phyloP scores from a whole-genome alignment of 2,797 vertebrate genomes.

The Lutjanus argentimaculatus region DNA sequence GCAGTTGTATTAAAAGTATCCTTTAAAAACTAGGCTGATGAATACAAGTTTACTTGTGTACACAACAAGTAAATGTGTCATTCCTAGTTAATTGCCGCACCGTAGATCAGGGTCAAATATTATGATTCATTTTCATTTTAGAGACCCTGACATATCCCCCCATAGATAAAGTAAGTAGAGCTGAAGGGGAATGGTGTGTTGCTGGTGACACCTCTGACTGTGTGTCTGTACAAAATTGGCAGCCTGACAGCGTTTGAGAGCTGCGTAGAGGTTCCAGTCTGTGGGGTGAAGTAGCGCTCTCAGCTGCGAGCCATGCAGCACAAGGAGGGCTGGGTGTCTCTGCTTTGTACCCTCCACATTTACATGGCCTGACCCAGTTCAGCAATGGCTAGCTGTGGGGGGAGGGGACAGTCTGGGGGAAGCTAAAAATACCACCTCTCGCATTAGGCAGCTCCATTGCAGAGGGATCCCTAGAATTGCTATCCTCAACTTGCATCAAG shows the following conservation, averaged over 20 bases:
- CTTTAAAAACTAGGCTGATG: not conserved
- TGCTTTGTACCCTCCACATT: conserved; percentile 85
- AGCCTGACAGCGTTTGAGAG: conserved; percentile 64
- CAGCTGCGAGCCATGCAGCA: conserved; percentile 60
- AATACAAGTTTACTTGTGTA: not conserved
- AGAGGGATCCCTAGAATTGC: conserved; percentile 89
- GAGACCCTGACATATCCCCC: conserved; percentile 7
- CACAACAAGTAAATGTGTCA: not conserved
- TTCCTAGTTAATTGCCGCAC: not conserved
- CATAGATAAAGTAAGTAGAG: conserved; percentile 38
- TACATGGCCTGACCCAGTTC: conserved; percentile 87
- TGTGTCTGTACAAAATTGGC: conserved; percentile 65
- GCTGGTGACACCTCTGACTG: conserved; percentile 64
- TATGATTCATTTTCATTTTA: conserved; percentile 18
- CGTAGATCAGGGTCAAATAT: not conserved
- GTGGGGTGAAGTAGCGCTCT: conserved; percentile 78
- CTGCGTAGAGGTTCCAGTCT: conserved; percentile 61
- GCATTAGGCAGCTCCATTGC: conserved; percentile 81
- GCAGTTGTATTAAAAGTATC: not conserved
- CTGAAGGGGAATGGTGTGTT: conserved; percentile 48
- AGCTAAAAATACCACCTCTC: conserved; percentile 88
- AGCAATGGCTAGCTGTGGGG: conserved; percentile 76
- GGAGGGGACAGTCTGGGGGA: conserved; percentile 79
- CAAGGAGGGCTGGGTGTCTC: conserved; percentile 78
- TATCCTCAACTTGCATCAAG: conserved; percentile 80